Percentiles rank a stretch among this genome's conserved stretches.
These are phyloP conservation scores for Drosophila biarmipes DNA, from an alignment of 1,140 invertebrate genomes.

Conservation along the genomic window DNA sequence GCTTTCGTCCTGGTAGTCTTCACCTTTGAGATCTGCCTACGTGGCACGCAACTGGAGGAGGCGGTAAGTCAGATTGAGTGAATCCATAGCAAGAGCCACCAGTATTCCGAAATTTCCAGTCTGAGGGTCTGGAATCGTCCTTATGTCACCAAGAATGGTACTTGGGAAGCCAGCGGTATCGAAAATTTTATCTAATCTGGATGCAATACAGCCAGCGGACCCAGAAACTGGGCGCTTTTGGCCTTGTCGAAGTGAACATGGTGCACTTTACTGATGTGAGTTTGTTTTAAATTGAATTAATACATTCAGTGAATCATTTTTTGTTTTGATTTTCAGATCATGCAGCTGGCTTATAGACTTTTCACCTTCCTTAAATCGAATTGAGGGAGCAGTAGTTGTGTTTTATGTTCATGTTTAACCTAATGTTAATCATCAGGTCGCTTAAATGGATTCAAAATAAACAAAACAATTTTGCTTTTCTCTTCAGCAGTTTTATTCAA, in stretches of 20 bases:
- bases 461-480: background rate
- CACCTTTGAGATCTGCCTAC: constrained; percentile 55
- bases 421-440: background rate
- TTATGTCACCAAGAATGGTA: constrained; percentile 55
- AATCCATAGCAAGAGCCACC: too few species aligned
- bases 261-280: constrained; percentile 59
- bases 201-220: constrained; percentile 43
- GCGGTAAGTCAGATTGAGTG: constrained; percentile 34
- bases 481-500: background rate
- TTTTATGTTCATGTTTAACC: background rate
- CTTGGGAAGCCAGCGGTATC: constrained; percentile 33
- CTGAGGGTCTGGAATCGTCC: constrained; percentile 8
- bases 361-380: constrained; percentile 69
- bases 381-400: too few species aligned
- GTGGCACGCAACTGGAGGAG: constrained; percentile 53
- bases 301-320: background rate
- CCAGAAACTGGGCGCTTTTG: constrained; percentile 44
- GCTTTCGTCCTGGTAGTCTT: constrained; percentile 23
- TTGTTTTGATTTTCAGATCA: constrained; percentile 43
- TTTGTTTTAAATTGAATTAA: background rate
- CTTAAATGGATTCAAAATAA: background rate
- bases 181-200: constrained; percentile 54
- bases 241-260: constrained; percentile 62
- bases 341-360: constrained; percentile 65
- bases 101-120: constrained; percentile 14